Evolutionary conservation across 2,888 invertebrate species (phyloP).

Genomic region (Hoplodrina ambigua): DNA sequence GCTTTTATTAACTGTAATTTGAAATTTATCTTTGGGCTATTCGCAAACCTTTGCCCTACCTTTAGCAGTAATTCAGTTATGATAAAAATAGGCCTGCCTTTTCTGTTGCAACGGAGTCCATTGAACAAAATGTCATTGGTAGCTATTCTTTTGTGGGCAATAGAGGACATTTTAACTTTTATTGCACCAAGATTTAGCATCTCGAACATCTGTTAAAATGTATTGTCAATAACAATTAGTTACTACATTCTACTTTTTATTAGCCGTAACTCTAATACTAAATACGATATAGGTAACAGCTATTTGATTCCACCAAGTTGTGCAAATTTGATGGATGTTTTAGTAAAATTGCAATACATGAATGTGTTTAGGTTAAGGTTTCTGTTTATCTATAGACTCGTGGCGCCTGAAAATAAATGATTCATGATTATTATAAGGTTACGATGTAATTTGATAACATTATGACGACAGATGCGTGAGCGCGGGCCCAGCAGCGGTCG

Average conservation of each 20-base stretch:
- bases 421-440: not conserved
- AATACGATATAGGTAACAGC: not conserved
- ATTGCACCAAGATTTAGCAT: slow-evolving; percentile 9
- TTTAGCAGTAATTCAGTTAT: slow-evolving; percentile 26
- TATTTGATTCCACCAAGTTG: not conserved
- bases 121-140: slow-evolving; percentile 22
- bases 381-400: too few species aligned
- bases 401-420: too few species aligned
- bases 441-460: not conserved
- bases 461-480: not conserved
- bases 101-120: slow-evolving; percentile 12
- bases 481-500: not conserved
- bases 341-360: too few species aligned
- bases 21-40: slow-evolving; percentile 17
- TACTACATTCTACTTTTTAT: not conserved
- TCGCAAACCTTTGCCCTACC: slow-evolving; percentile 21
- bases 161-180: not conserved
- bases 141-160: slow-evolving; percentile 16
- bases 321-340: not conserved
- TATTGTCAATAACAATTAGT: not conserved
- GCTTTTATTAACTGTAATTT: slow-evolving; percentile 24
- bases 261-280: not conserved
- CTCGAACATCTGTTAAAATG: slow-evolving; percentile 22
- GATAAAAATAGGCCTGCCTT: slow-evolving; percentile 34
- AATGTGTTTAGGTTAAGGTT: too few species aligned